Evolutionary conservation across 2,797 vertebrate genomes (phyloP).

Genomic region (Acipenser transmontanus): DNA sequence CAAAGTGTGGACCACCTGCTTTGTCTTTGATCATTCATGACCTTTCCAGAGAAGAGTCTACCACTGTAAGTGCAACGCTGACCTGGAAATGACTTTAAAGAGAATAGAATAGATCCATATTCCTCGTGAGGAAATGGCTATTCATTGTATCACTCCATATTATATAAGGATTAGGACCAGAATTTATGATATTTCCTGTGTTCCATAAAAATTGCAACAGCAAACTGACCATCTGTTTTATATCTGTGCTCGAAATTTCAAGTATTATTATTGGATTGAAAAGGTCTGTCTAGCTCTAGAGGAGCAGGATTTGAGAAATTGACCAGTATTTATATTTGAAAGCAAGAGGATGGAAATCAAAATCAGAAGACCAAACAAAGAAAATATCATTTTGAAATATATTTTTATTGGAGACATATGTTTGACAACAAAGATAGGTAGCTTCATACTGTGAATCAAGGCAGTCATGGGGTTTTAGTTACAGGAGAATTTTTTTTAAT

Average conservation of each 20-base stretch:
- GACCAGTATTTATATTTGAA: background rate
- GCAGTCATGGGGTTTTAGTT: background rate
- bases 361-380: background rate
- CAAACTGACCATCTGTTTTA: background rate
- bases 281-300: background rate
- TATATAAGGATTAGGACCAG: background rate
- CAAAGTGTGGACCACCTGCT: conserved; percentile 64
- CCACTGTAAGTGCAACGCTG: conserved; percentile 16
- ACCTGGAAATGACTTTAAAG: conserved; percentile 6
- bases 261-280: conserved; percentile 1
- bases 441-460: background rate
- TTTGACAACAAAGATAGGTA: background rate
- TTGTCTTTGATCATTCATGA: conserved; percentile 65
- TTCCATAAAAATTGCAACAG: background rate
- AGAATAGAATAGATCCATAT: background rate
- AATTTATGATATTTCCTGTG: background rate
- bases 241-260: background rate
- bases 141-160: background rate
- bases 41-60: conserved; percentile 40
- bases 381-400: background rate
- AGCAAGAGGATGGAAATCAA: background rate
- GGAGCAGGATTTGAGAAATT: background rate
- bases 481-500: background rate
- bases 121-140: background rate
- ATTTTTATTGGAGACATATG: background rate